phyloP scores from a whole-genome alignment of 2,797 vertebrate genomes.

The Lutjanus argentimaculatus region DNA sequence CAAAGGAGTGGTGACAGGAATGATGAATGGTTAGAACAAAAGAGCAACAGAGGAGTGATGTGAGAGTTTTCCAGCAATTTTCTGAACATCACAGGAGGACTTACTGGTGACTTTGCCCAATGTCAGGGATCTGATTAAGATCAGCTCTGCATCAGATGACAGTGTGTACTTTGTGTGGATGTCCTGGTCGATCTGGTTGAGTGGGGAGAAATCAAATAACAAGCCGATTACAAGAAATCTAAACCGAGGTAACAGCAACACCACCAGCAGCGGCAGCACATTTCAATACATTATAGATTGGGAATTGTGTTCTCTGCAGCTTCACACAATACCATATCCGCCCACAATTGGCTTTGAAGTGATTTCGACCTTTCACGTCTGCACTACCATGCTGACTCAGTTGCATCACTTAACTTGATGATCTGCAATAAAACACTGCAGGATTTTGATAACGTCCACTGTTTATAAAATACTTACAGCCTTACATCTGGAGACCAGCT shows the following conservation, averaged over 20 bases:
- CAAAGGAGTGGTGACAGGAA: neutral
- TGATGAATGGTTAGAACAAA: neutral
- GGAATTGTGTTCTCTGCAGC: slow-evolving; percentile 58
- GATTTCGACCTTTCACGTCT: slow-evolving; percentile 44
- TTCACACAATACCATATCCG: slow-evolving; percentile 57
- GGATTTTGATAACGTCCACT: slow-evolving; percentile 30
- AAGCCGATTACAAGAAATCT: slow-evolving; percentile 80
- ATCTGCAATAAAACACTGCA: slow-evolving; percentile 51
- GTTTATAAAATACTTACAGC: slow-evolving; percentile 15
- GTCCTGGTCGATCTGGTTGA: slow-evolving; percentile 92
- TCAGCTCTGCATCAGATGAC: slow-evolving; percentile 90
- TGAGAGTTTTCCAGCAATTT: slow-evolving; percentile 3
- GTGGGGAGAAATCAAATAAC: slow-evolving; percentile 79
- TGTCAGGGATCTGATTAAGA: slow-evolving; percentile 90
- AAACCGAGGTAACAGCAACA: slow-evolving; percentile 62
- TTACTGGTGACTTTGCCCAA: slow-evolving; percentile 95
- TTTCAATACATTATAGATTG: slow-evolving; percentile 72
- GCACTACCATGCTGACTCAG: slow-evolving; percentile 41
- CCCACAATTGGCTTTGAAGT: slow-evolving; percentile 57
- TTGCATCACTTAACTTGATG: slow-evolving; percentile 55
- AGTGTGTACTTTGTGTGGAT: slow-evolving; percentile 92
- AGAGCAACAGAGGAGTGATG: neutral
- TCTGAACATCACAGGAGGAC: slow-evolving; percentile 54
- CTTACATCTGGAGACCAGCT: neutral
- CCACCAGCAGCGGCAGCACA: slow-evolving; percentile 52